Conservation (phyloP, 1,140 invertebrate species). For the Saccostrea echinata region DNA sequence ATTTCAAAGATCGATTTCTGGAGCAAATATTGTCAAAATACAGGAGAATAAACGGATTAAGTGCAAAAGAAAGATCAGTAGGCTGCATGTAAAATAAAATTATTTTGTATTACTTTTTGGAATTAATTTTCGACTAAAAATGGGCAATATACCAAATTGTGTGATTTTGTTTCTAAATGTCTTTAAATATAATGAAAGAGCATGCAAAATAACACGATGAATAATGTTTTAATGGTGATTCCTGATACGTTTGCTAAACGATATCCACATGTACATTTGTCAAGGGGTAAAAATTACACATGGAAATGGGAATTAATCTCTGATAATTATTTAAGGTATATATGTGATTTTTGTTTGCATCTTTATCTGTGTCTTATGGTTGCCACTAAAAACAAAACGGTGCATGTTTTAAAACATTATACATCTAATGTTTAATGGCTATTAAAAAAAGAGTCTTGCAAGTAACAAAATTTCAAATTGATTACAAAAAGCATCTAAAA, state of each 20-base stretch:
- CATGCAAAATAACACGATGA: too few species aligned
- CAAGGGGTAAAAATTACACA: neutral
- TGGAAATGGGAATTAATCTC: neutral
- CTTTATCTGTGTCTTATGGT: neutral
- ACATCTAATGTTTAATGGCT: too few species aligned
- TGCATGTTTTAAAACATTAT: neutral
- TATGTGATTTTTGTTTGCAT: neutral
- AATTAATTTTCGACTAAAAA: too few species aligned
- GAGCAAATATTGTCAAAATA: too few species aligned
- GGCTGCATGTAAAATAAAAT: too few species aligned
- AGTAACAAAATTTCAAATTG: neutral
- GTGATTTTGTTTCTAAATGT: neutral
- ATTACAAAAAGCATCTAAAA: too few species aligned
- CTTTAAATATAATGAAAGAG: too few species aligned
- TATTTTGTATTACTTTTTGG: too few species aligned
- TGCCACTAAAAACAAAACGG: neutral
- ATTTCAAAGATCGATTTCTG: neutral
- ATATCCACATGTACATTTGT: neutral
- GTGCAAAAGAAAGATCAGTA: too few species aligned
- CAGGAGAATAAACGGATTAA: too few species aligned
- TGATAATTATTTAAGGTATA: neutral
- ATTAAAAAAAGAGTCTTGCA: neutral
- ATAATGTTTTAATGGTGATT: too few species aligned
- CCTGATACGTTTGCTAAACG: too few species aligned
- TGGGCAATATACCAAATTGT: neutral